Evolutionary conservation across 2,888 invertebrate genomes (phyloP), one percentile per base, ranked within the genome.

Genomic region (Pseudococcus viburni): DNA sequence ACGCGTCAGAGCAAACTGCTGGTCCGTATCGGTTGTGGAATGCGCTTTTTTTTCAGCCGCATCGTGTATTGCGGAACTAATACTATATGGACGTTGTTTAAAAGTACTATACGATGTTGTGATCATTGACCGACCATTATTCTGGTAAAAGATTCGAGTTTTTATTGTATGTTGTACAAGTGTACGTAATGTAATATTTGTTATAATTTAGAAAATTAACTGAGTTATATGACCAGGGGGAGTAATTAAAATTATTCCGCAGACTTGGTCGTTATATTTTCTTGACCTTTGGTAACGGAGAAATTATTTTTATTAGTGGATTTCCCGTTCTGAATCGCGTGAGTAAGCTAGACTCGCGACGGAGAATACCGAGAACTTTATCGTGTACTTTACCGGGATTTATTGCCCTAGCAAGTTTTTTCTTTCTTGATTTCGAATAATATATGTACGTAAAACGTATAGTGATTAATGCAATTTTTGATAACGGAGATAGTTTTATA

Each of bases 11-110:
- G 39, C 80, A 19, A 83, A 83, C 46, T 33, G 39, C 42, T 83
- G 80, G 80, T 83, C 80, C 80, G 80, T 83, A 83, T 83, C 80
- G 80, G 46, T 42, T 83, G 39, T 83, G 80, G 80, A 83, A 83
- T 83, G 80, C 73, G 39, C 33, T 33, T 19, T 73, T 73, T 68
- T 17, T 73, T 33, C 15, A 73, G 73, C 73, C 73, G 73, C 64
- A 64, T 64, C 55, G 55, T 64, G 22, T 73, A 33, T 73, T 73
- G 73, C 73, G 73, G 73, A 73, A 73, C 73, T 73, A 73, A 73
- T 73, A 73, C 17, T 73, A 73, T 33, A 73, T 19, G 64, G 7
- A 39, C 17, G 73, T 7, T 73, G 33, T 73, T 73, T 33, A 15
- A 64, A 64, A 64, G 64, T 64, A 64, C 26, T 64, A 64, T 59